phyloP scores from a whole-genome alignment of 2,113 vertebrate species.

The Sebastes schlegelii region DNA sequence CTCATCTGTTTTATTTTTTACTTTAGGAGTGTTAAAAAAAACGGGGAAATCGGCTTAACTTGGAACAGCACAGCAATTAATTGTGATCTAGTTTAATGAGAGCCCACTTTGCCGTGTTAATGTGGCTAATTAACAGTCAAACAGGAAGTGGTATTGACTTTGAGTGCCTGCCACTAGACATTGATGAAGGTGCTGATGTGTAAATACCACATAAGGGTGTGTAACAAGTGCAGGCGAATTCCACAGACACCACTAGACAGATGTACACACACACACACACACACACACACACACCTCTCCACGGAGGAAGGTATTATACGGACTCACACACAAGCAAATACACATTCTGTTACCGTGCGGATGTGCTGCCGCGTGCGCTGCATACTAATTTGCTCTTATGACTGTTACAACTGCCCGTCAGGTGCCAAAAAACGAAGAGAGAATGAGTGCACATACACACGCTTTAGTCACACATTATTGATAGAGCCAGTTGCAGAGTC shows the following conservation, averaged over 20 bases:
- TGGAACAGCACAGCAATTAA: conserved; percentile 66
- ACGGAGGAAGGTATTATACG: conserved; percentile 1
- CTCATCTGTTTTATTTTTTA: conserved; percentile 67
- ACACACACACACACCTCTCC: neutral
- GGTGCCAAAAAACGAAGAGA: conserved; percentile 32
- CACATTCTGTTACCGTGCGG: conserved; percentile 1
- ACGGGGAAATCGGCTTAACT: conserved; percentile 62
- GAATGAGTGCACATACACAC: neutral
- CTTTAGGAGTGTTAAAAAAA: conserved; percentile 56
- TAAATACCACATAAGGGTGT: conserved; percentile 45
- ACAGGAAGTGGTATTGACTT: conserved; percentile 72
- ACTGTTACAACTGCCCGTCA: conserved; percentile 28
- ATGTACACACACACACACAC: neutral
- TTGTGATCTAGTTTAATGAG: conserved; percentile 72
- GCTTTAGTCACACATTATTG: neutral
- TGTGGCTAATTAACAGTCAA: conserved; percentile 75
- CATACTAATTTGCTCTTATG: conserved; percentile 36
- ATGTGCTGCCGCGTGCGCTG: conserved; percentile 4
- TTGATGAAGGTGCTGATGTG: conserved; percentile 67
- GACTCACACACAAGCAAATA: conserved; percentile 25
- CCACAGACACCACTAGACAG: conserved; percentile 36
- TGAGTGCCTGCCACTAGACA: conserved; percentile 64
- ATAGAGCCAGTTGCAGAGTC: neutral
- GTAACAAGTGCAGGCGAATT: conserved; percentile 15
- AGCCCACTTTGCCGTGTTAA: conserved; percentile 68